Evolutionary conservation across 1,140 invertebrate species (phyloP).

Genomic region (Caerostris extrusa): DNA sequence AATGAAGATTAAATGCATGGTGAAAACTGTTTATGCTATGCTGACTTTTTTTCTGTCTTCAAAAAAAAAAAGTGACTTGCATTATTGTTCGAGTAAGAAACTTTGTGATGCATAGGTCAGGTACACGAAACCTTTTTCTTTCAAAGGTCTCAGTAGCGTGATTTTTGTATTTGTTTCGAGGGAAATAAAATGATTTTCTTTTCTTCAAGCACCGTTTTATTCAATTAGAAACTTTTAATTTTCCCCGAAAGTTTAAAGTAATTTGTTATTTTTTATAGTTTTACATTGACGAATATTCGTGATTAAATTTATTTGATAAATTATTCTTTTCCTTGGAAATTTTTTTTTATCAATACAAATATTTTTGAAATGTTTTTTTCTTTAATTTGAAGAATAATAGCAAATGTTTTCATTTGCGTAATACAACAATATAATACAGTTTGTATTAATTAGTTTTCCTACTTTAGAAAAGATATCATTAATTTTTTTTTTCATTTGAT

Average conservation of each 20-base stretch:
- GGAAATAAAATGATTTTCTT: neutral
- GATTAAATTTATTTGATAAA: neutral
- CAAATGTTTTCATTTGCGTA: too few species aligned
- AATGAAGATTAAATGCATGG: constrained; percentile 63
- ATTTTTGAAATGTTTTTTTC: too few species aligned
- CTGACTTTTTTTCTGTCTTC: constrained; percentile 74
- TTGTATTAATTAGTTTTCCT: too few species aligned
- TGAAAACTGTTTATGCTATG: constrained; percentile 49
- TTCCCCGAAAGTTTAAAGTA: neutral
- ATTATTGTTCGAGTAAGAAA: constrained; percentile 45
- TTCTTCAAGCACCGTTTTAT: neutral
- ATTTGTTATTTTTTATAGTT: constrained; percentile 1
- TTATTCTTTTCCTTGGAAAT: neutral
- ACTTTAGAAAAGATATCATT: too few species aligned
- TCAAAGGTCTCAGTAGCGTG: constrained; percentile 39
- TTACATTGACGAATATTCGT: neutral
- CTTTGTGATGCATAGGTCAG: constrained; percentile 30
- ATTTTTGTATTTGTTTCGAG: constrained; percentile 17
- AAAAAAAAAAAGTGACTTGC: constrained; percentile 41
- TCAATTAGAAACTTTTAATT: constrained; percentile 53
- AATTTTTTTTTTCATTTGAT: too few species aligned
- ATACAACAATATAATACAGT: too few species aligned
- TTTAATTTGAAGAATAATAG: too few species aligned
- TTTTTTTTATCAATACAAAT: neutral
- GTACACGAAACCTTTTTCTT: constrained; percentile 14